Base-by-base conservation (phyloP, 2,888 invertebrate genomes). In the Heliconius hortense region DNA sequence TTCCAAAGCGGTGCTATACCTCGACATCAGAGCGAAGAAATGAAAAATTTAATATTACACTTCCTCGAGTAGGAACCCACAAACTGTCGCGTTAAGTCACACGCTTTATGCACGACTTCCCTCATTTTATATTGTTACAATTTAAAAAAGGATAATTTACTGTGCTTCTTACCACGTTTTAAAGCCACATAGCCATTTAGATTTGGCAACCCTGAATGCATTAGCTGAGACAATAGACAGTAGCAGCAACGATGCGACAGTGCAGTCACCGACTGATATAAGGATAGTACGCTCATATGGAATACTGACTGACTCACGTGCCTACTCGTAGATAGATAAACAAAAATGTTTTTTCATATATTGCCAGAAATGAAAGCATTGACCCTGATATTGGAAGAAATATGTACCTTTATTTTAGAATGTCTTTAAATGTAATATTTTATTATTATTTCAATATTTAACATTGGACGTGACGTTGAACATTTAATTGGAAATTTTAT, bases 201-300 rank as follows among this genome's bases (percentile, higher is more conserved):
- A 60, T 21, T n/a, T 77, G 78, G n/a, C 81, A 85, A 80, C 85
- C 85, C 84, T 88, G 74, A 73, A 26, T 77, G 77, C 80, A 82
- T 81, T 81, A 79, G 78, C 78, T 80, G 81, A 84, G 82, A 88
- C 87, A 87, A 87, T 87, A 85, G 83, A 78, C 81, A 81, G 81
- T 77, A 79, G 80, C 81, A 79, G 80, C 82, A 82, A 79, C 81
- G 81, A 80, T 80, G 81, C 81, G 78, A 72, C 81, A 69, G 31
- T 64, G 72, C 72, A 53, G 75, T 53, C 72, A 48, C 59, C 35
- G 53, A 39, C 72, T 81, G 84, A 83, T 87, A 85, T 82, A 84
- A 80, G 82, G 78, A 82, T 82, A 84, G 82, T 82, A 80, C 84
- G 85, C 86, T 85, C 84, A 83, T 81, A 79, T 83, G 59, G 80